Evolutionary conservation across 2,888 invertebrate genomes (phyloP).

Genomic region (Drosophila vallismaia): DNA sequence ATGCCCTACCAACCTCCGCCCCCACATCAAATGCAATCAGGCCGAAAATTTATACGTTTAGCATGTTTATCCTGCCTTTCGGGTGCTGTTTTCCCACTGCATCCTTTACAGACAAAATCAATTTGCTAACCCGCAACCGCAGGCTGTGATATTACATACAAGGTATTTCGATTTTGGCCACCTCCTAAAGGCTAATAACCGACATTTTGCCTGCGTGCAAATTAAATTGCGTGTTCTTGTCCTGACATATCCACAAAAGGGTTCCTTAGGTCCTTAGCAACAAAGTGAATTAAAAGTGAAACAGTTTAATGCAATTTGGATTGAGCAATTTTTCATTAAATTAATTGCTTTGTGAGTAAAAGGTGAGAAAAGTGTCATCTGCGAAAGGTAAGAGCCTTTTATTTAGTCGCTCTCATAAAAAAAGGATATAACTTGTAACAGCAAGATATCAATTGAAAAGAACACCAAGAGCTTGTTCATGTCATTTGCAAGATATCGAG

Average conservation of each 20-base stretch:
- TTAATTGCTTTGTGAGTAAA: neutral
- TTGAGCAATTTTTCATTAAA: neutral
- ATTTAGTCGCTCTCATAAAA: neutral
- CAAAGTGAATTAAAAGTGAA: neutral
- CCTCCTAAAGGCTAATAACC: conserved; percentile 19
- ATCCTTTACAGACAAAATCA: conserved; percentile 48
- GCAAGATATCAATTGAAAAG: neutral
- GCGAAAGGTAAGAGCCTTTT: neutral
- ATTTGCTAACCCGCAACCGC: conserved; percentile 49
- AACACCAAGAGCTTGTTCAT: neutral
- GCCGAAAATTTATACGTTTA: conserved; percentile 46
- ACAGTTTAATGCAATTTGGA: neutral
- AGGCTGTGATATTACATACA: conserved; percentile 13
- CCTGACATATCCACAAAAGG: neutral
- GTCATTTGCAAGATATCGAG: conserved; percentile 16
- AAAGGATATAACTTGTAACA: neutral
- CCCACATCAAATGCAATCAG: conserved; percentile 42
- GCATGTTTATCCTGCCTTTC: conserved; percentile 42
- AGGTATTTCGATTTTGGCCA: conserved; percentile 7
- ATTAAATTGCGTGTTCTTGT: conserved; percentile 9
- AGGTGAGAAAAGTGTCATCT: neutral
- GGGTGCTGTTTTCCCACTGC: conserved; percentile 2
- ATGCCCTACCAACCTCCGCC: conserved; percentile 21
- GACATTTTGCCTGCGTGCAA: neutral
- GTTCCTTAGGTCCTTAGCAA: neutral